These are phyloP conservation scores for Philopedon plagiatum DNA, from an alignment of 2,888 invertebrate species.

Conservation along the genomic window DNA sequence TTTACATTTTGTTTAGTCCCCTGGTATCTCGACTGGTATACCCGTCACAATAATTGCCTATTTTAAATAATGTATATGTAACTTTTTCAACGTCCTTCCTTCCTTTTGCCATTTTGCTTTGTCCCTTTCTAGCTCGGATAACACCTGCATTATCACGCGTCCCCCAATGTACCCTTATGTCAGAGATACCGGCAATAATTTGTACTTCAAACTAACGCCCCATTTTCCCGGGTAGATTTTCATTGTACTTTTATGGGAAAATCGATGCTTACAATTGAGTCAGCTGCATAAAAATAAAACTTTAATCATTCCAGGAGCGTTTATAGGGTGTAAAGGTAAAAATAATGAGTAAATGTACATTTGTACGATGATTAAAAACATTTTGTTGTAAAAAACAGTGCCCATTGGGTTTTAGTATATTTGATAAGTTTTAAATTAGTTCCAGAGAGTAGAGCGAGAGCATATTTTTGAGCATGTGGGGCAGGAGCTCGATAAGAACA, in stretches of 20 bases:
- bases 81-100: not conserved
- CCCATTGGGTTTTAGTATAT: too few relatives aligned
- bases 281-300: not conserved
- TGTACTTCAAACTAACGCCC: conserved; percentile 30
- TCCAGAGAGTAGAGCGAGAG: too few relatives aligned
- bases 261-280: conserved; percentile 23
- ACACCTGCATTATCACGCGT: conserved; percentile 31
- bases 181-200: conserved; percentile 37
- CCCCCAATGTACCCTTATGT: conserved; percentile 25
- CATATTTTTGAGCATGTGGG: too few relatives aligned
- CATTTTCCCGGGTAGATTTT: conserved; percentile 23
- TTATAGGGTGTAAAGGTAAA: not conserved
- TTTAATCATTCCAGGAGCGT: not conserved
- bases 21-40: too few relatives aligned
- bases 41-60: not conserved
- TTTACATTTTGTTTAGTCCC: too few relatives aligned
- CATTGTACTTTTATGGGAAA: conserved; percentile 32
- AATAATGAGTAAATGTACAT: too few relatives aligned
- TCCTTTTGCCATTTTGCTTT: conserved; percentile 10
- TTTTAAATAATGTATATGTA: not conserved
- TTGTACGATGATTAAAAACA: too few relatives aligned
- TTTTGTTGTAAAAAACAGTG: too few relatives aligned
- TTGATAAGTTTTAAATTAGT: too few relatives aligned
- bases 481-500: too few relatives aligned
- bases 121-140: conserved; percentile 9